Percentiles rank a stretch among this genome's conserved stretches.
Evolutionary conservation across 2,888 invertebrate genomes (phyloP).

Genomic region (Cryptus viduatorius): DNA sequence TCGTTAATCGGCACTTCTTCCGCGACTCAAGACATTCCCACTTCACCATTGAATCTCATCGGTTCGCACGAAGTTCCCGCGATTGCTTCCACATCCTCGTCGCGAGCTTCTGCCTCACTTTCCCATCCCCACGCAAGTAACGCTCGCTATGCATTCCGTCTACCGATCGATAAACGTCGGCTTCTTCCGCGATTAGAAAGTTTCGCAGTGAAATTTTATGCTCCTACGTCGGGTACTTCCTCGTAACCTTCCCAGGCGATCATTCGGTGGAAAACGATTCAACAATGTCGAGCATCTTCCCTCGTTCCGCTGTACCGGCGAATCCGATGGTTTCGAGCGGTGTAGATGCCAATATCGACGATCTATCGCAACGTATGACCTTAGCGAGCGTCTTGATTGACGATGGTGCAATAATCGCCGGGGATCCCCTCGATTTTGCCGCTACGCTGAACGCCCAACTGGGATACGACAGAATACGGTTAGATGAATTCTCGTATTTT

Average conservation of each 20-base stretch:
- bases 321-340: slow-evolving; percentile 65
- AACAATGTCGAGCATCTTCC: slow-evolving; percentile 54
- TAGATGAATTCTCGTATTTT: not conserved
- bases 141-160: not conserved
- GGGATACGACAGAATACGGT: slow-evolving; percentile 67
- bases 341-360: slow-evolving; percentile 58
- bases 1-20: not conserved
- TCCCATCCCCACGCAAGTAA: slow-evolving; percentile 50
- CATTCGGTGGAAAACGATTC: slow-evolving; percentile 45
- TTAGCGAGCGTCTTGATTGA: slow-evolving; percentile 62
- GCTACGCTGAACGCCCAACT: slow-evolving; percentile 67
- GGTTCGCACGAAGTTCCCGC: slow-evolving; percentile 9
- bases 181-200: slow-evolving; percentile 6
- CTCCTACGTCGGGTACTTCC: not conserved
- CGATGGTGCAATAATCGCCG: slow-evolving; percentile 68
- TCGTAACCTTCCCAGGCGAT: slow-evolving; percentile 32
- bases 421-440: slow-evolving; percentile 67
- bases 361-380: slow-evolving; percentile 41
- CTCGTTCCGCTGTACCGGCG: slow-evolving; percentile 33
- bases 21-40: slow-evolving; percentile 14
- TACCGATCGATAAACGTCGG: not conserved
- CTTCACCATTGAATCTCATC: slow-evolving; percentile 4
- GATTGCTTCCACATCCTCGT: slow-evolving; percentile 17
- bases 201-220: not conserved
- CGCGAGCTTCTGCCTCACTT: slow-evolving; percentile 33